Base-by-base conservation (phyloP, 2,888 invertebrate species). In the Galeopsomyia nigrocyanea region DNA sequence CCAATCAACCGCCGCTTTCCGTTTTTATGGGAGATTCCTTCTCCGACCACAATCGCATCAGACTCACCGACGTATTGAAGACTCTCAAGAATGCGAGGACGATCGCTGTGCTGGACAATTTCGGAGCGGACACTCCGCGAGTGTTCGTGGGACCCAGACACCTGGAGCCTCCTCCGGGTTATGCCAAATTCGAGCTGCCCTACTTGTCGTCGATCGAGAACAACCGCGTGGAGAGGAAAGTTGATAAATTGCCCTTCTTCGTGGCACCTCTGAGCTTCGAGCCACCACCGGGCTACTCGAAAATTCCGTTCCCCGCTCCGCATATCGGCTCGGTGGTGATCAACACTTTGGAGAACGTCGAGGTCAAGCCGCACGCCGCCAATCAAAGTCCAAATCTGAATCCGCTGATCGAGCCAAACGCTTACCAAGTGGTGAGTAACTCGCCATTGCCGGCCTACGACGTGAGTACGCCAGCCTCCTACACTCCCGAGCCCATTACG, bases 261-360 rank as follows among this genome's bases (percentile, higher is more conserved):
- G 95, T 95, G 9, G 95, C 95, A 0, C 95, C 95, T 0, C 85
- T 95, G 26, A 95, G 94, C 80, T 95, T 95, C 80, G 92, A 92
- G 78, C 92, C 95, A n/a, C 95, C 95, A 0, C 89, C 90, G 61
- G 95, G 95, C 3, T 95, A 94, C 82, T 93, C 94, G 0, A 95
- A 95, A 87, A 95, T 95, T 76, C 92, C 94, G 0, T 90, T 95
- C 82, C 95, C 95, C 0, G 92, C 94, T 16, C 95, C 95, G 0
- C 95, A 95, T 80, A 94, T 95, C 0, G 95, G 95, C 0, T 95
- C 95, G 0, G 94, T 95, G 3, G 94, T 95, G 0, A 90, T 95
- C 1, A 92, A 92, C 79, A 88, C 90, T 7, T 62, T 82, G n/a
- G 83, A 81, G 50, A 79, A 79, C 17, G 50, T 70, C 0, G 76